Base-by-base conservation (phyloP, 1,140 invertebrate genomes). In the Atta colombica region DNA sequence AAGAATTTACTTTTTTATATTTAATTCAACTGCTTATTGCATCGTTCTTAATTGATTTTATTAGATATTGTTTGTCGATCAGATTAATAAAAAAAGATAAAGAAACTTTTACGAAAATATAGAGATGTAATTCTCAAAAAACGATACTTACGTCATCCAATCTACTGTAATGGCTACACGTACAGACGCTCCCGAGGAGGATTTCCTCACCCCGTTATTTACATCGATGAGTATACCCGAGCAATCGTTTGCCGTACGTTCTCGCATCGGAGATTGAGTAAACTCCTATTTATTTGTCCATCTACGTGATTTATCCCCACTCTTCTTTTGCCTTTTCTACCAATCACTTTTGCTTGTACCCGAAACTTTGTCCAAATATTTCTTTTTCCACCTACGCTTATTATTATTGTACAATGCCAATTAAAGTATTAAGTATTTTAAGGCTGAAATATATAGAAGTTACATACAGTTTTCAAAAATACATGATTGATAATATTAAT, bases 171-270 rank as follows among this genome's bases (percentile, higher is more conserved):
- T 81, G 78, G 66, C 14, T 21, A 14, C 14, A 81, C 58, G 18
- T 49, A 65, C 55, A 65, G 55, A 77, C 86, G 85, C 82, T 87
- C 31, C 87, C 80, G 77, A 85, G 39, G 51, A 74, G 86, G 58
- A 60, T 75, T 60, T 69, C 69, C 85, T 87, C 87, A 85, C 68
- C 77, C 77, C 72, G 86, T 87, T 91, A 90, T 90, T 91, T 91
- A 91, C 88, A 90, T 85, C 81, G 87, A 82, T 61, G 66, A 72
- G 53, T n/a, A 74, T 66, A 82, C 4, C 53, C 53, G 39, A 45
- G 39, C 14, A 21, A 39, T 58, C 28, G 68, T 75, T 87, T 28
- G 69, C 25, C 45, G 14, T 60, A 63, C 61, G 25, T 87, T 82
- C 49, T 84, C 68, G 3, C 60, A 75, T 39, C 25, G 55, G 39